phyloP scores from a whole-genome alignment of 2,113 vertebrate species.

The Proteles cristata region DNA sequence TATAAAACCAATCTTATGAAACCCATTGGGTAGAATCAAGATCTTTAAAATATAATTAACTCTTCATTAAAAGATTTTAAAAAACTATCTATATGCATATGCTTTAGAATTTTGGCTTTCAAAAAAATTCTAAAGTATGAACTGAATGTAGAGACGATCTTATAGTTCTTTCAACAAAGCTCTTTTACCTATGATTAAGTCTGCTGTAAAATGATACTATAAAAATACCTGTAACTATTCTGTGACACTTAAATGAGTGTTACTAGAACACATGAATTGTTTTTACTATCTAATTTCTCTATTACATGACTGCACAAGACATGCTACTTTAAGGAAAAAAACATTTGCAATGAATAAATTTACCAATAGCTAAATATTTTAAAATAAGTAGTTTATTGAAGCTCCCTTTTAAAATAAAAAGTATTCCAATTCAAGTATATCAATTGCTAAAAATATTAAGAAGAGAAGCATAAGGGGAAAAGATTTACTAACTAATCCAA shows the following conservation, averaged over 20 bases:
- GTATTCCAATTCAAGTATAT: background rate
- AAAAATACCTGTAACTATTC: constrained; percentile 44
- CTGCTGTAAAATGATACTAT: background rate
- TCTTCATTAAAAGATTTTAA: constrained; percentile 51
- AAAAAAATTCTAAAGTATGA: constrained; percentile 6
- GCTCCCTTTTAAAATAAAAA: background rate
- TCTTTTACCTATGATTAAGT: background rate
- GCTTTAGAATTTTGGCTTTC: constrained; percentile 51
- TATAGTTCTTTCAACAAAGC: background rate
- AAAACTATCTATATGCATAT: background rate
- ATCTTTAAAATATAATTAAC: constrained; percentile 55
- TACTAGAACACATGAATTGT: background rate
- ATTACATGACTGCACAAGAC: background rate
- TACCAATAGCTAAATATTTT: background rate
- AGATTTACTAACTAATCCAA: background rate
- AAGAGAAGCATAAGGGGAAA: background rate
- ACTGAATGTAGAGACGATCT: background rate
- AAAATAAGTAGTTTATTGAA: background rate
- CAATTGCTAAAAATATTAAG: background rate
- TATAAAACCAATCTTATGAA: constrained; percentile 61
- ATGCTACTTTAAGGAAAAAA: background rate
- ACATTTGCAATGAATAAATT: constrained; percentile 26
- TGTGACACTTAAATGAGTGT: background rate
- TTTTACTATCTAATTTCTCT: background rate
- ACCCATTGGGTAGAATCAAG: background rate